phyloP scores from a whole-genome alignment of 2,888 invertebrate species.

The Apotomis turbidana region DNA sequence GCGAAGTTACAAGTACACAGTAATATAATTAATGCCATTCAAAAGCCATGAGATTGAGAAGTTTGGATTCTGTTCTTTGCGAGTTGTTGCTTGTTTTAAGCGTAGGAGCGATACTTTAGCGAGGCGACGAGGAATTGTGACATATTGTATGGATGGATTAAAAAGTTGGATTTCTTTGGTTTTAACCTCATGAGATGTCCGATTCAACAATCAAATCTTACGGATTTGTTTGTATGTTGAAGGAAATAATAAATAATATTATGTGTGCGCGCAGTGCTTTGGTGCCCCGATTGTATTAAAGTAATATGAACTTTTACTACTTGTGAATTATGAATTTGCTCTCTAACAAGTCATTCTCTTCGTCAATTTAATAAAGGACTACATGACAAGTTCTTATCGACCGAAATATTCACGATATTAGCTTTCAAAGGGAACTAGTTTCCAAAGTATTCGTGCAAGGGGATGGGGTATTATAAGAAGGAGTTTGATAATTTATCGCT shows the following conservation, averaged over 20 bases:
- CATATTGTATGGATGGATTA: not conserved
- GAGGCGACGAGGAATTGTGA: not conserved
- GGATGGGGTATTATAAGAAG: not conserved
- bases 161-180: too few species aligned
- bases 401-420: constrained; percentile 33
- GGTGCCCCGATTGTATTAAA: too few species aligned
- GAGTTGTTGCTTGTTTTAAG: constrained; percentile 1
- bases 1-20: constrained; percentile 20
- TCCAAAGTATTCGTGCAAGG: constrained; percentile 28
- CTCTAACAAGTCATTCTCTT: not conserved
- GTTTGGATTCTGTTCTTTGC: not conserved
- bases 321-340: not conserved
- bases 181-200: too few species aligned
- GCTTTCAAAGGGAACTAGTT: constrained; percentile 32
- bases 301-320: too few species aligned
- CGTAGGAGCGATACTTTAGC: not conserved
- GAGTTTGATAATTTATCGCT: constrained; percentile 32
- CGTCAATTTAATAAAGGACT: constrained; percentile 19
- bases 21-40: constrained; percentile 31
- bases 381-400: constrained; percentile 24
- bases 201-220: too few species aligned
- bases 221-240: too few species aligned
- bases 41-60: constrained; percentile 17
- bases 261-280: too few species aligned
- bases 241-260: too few species aligned